Percentiles rank a stretch among this genome's conserved stretches.
Conservation (phyloP, 2,888 invertebrate species). For the Eustalomyia histrio region DNA sequence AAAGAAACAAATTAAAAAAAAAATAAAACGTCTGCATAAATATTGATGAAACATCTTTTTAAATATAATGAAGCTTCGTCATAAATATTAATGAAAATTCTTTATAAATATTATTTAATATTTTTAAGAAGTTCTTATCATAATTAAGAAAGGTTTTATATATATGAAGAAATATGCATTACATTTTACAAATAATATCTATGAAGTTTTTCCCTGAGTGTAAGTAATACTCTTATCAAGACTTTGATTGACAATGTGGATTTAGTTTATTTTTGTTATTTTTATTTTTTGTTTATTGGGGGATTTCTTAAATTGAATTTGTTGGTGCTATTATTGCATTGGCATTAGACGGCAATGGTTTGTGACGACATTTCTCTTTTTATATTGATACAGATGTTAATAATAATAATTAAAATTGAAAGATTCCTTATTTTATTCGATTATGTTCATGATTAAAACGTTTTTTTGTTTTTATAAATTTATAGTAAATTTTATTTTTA, state of each 20-base stretch:
- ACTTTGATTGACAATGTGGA: not conserved
- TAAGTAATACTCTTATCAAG: not conserved
- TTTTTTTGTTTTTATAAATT: not conserved
- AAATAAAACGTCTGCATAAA: too few relatives aligned
- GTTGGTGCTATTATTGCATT: not conserved
- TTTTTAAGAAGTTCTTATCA: too few relatives aligned
- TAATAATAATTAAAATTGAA: constrained; percentile 11
- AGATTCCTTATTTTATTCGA: not conserved
- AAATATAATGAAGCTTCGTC: too few relatives aligned
- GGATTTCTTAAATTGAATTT: not conserved
- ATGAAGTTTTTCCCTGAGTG: too few relatives aligned
- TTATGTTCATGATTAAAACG: not conserved
- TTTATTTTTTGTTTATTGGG: not conserved
- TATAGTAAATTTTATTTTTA: too few relatives aligned
- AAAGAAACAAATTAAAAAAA: too few relatives aligned
- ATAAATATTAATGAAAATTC: too few relatives aligned
- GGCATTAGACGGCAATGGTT: not conserved
- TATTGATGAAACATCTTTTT: too few relatives aligned
- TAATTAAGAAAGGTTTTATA: too few relatives aligned
- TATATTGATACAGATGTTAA: not conserved
- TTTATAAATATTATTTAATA: too few relatives aligned
- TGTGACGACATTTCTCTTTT: constrained; percentile 4
- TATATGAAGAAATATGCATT: too few relatives aligned
- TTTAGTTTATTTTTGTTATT: not conserved
- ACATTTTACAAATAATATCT: too few relatives aligned